A percentile compares a stretch with the other conserved stretches of the same genome.
These are phyloP conservation scores for Desmodus rotundus DNA, from an alignment of 2,113 vertebrate species.

Conservation along the genomic window DNA sequence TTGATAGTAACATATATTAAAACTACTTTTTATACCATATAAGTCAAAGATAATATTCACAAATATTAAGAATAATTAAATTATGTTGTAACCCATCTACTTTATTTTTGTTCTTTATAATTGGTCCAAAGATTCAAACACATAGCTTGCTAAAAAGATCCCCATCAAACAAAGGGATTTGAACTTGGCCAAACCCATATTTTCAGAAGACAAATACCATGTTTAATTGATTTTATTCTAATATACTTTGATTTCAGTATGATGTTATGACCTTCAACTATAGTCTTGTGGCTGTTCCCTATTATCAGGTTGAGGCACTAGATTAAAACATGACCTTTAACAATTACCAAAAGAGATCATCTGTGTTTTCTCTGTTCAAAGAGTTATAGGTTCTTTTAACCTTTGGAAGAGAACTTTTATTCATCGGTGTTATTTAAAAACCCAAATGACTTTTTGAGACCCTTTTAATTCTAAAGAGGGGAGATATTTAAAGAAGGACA, in stretches of 20 bases:
- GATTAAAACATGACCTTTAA: slow-evolving; percentile 63
- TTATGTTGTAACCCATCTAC: not conserved
- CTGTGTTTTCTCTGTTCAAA: slow-evolving; percentile 65
- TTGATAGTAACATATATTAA: not conserved
- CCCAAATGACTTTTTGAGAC: slow-evolving; percentile 49
- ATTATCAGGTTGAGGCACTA: slow-evolving; percentile 61
- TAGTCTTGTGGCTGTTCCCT: not conserved
- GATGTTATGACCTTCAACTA: slow-evolving; percentile 58
- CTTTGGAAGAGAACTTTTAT: slow-evolving; percentile 64
- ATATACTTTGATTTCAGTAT: slow-evolving; percentile 17
- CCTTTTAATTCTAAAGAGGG: slow-evolving; percentile 57
- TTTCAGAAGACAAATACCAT: slow-evolving; percentile 47
- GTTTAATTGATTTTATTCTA: slow-evolving; percentile 53
- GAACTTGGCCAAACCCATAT: not conserved
- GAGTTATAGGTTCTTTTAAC: slow-evolving; percentile 63
- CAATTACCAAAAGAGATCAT: slow-evolving; percentile 67
- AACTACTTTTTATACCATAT: not conserved
- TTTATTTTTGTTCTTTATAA: not conserved
- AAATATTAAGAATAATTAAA: not conserved
- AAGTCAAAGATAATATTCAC: not conserved
- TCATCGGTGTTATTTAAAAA: slow-evolving; percentile 67
- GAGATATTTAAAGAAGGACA: slow-evolving; percentile 58
- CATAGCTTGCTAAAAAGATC: not conserved
- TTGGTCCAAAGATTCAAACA: not conserved
- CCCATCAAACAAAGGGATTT: not conserved